phyloP scores from a whole-genome alignment of 2,888 invertebrate genomes.

The Eutolmus rufibarbis region DNA sequence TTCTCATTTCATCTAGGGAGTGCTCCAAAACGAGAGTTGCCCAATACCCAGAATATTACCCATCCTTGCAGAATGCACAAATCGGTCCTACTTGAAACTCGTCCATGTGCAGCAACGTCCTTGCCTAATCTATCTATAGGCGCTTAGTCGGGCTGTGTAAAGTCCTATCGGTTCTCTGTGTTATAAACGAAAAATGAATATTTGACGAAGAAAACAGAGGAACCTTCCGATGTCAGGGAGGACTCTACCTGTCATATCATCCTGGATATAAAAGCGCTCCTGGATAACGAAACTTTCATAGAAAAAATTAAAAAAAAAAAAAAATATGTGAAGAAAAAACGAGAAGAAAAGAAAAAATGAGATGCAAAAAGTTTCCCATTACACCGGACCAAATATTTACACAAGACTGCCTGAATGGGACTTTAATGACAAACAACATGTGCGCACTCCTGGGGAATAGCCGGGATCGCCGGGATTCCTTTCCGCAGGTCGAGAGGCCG shows the following conservation, averaged over 20 bases:
- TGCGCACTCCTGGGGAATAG: neutral
- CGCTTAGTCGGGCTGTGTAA: slow-evolving; percentile 7
- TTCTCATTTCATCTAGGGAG: neutral
- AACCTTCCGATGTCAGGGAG: slow-evolving; percentile 13
- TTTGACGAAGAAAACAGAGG: slow-evolving; percentile 12
- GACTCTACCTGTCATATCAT: slow-evolving; percentile 16
- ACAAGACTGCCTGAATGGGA: slow-evolving; percentile 47
- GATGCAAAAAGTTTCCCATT: slow-evolving; percentile 48
- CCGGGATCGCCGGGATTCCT: neutral
- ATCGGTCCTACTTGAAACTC: neutral
- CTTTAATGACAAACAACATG: slow-evolving; percentile 41
- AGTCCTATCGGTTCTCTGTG: slow-evolving; percentile 1
- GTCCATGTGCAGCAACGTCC: neutral
- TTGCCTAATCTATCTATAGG: slow-evolving; percentile 3
- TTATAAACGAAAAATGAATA: slow-evolving; percentile 34
- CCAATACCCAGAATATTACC: neutral
- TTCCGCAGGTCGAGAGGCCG: neutral
- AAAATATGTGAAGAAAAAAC: neutral
- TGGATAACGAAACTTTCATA: slow-evolving; percentile 25
- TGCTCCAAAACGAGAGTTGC: neutral
- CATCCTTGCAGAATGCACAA: neutral
- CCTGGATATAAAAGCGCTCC: neutral
- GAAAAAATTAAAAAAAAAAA: neutral
- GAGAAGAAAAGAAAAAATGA: neutral
- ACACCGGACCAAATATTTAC: slow-evolving; percentile 51